phyloP scores from a whole-genome alignment of 2,797 vertebrate species.

The Sylvilagus floridanus region DNA sequence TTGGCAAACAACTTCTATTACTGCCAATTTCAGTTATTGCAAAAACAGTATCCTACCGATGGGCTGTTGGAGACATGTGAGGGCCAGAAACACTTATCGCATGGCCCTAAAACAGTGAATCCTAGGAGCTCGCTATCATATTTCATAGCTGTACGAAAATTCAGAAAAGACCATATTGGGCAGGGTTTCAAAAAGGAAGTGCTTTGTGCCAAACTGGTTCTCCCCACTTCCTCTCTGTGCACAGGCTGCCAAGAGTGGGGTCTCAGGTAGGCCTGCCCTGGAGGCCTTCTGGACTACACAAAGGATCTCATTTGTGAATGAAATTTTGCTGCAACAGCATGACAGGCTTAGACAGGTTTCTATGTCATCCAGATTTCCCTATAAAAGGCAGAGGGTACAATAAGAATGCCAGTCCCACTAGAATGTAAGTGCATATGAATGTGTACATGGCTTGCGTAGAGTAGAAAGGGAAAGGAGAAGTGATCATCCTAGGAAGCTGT shows the following conservation, averaged over 20 bases:
- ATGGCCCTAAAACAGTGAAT: neutral
- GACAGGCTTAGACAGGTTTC: neutral
- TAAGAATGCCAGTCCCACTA: neutral
- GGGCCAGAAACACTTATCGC: slow-evolving; percentile 18
- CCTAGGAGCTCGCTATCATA: neutral
- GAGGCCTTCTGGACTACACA: neutral
- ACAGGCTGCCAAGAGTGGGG: neutral
- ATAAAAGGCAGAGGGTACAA: neutral
- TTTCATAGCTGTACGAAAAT: slow-evolving; percentile 39
- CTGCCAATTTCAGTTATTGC: slow-evolving; percentile 8
- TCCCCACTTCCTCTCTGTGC: neutral
- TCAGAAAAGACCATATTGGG: slow-evolving; percentile 18
- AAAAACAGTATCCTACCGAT: neutral
- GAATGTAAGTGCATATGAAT: neutral
- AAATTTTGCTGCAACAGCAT: neutral
- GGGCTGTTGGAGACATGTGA: neutral
- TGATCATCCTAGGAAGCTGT: neutral
- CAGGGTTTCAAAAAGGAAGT: slow-evolving; percentile 57
- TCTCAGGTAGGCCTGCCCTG: neutral
- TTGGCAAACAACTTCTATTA: neutral
- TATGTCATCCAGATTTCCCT: neutral
- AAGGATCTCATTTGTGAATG: slow-evolving; percentile 26
- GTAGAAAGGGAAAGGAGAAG: neutral
- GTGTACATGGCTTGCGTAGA: neutral
- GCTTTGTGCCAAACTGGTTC: slow-evolving; percentile 23